Evolutionary conservation across 2,113 vertebrate genomes (phyloP), one percentile per base, ranked within the genome.

Genomic region (Hiodon alosoides): DNA sequence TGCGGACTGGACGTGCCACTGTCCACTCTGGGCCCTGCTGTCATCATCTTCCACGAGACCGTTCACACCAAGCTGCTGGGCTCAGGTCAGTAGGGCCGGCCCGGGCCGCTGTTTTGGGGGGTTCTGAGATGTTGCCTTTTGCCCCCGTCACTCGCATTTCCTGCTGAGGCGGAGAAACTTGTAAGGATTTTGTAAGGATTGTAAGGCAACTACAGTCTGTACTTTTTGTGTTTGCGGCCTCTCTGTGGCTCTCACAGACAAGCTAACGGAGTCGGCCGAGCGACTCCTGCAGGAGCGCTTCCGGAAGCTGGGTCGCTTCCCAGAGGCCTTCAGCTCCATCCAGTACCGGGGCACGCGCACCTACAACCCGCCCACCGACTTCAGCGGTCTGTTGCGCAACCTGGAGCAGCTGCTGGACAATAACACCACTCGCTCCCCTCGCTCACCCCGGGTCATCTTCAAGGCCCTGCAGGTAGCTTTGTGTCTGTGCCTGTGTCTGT

Each of bases 1-100:
- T 99, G 97, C 81, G 97, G 97, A 62, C 91, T 99, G 74, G 96
- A 99, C 71, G 97, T 98, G 75, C 97, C 97, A 11, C 87, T 99
- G 70, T 99, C 97, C 79, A 98, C 96, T 0, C 87, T 99, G 83
- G 97, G 97, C 72, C 97, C 97, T 1, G 95, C 93, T 4, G 97
- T 99, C 70, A 93, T 99, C 81, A 96, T 99, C 90, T 99, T 99
- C 89, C 97, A 99, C 0, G 97, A 99, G 91, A 99, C 97, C 17
- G 94, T 98, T 53, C 96, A 99, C 84, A 98, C 97, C 79, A 98
- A 98, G 73, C 90, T 99, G 0, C 87, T 99, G 73, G 97, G 97
- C 79, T 95, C 95, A 87, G 97, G 97, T 99, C 85, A 92, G 92
- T 91, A 57, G 14, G 31, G 31, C 31, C 0, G 31, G 31, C 31